These are phyloP conservation scores for Eremophila alpestris DNA, from an alignment of 2,797 vertebrate genomes.

Conservation along the genomic window DNA sequence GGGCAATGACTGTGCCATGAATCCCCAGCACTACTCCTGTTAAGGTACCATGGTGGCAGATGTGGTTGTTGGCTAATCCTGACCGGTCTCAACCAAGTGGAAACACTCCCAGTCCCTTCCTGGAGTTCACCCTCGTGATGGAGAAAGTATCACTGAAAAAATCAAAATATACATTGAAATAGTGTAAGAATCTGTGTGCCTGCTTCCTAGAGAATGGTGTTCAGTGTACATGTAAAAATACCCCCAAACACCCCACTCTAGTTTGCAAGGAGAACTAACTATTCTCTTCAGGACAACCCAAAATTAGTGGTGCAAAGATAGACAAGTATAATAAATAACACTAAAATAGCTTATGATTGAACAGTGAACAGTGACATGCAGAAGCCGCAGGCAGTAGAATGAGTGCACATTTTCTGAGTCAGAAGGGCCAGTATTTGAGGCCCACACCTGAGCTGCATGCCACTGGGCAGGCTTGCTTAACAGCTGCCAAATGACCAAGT, in stretches of 20 bases:
- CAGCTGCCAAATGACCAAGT: background rate
- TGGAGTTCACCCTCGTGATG: background rate
- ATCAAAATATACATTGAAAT: background rate
- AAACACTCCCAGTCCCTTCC: background rate
- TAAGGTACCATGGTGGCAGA: background rate
- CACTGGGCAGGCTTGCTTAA: background rate
- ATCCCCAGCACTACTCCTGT: background rate
- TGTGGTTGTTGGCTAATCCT: background rate
- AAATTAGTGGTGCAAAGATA: background rate
- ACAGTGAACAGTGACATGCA: background rate
- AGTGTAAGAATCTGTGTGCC: background rate
- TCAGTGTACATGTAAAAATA: fast-evolving
- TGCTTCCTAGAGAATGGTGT: background rate
- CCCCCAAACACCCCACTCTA: background rate
- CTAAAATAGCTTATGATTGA: background rate
- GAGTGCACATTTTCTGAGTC: background rate
- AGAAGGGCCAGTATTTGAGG: background rate
- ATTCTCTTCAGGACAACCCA: background rate
- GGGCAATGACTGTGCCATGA: background rate
- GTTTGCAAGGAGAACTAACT: background rate
- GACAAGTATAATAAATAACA: background rate
- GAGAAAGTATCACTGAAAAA: background rate
- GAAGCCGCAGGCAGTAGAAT: background rate
- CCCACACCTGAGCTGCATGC: background rate
- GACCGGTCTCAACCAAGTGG: fast-evolving